Base-by-base conservation (phyloP, 2,888 invertebrate species). In the Paralinhomoeus sp. region DNA sequence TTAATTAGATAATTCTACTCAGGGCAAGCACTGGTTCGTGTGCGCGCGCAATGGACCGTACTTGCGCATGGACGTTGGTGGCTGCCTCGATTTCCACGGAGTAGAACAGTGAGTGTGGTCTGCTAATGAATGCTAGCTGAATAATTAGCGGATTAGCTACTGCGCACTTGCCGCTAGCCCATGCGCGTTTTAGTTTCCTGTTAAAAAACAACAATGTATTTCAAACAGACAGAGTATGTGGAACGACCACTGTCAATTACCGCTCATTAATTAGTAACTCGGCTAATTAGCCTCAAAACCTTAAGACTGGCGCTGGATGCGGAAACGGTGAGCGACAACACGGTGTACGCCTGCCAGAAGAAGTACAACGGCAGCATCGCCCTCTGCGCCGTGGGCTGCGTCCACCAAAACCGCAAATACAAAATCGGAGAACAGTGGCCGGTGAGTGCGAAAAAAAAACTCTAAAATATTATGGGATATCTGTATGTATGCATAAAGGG, bases 301-400 rank as follows among this genome's bases (percentile, higher is more conserved):
- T 21, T 39, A 5, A 23, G 41, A 18, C 13, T 22, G 18, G 27
- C 41, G 13, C 7, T 41, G 12, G 31, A 24, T 7, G 23, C 23
- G 41, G 27, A 41, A 18, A 27, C 15, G 9, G 15, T 7, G 5
- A 5, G 5, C 5, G 36, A 21, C 27, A 12, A 27, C 27, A 12
- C 12, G 7, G 27, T 27, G 21, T 58, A 56, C 48, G 52, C 56
- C 44, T 58, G 58, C 46, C 53, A 52, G 44, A 45, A 49, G 42
- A 57, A 55, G 43, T 46, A 45, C 21, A 49, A 50, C 17, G 57
- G 56, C 39, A 46, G 48, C 24, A 50, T 57, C 22, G 49, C 52
- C 42, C 48, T 58, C 51, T 56, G 56, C 47, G 50, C 56, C 37
- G 54, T 58, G 20, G 58, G 57, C 34, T 58, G 58, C 44, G 47